Evolutionary conservation across 2,797 vertebrate genomes (phyloP).

Genomic region (Onychomys arenicola): DNA sequence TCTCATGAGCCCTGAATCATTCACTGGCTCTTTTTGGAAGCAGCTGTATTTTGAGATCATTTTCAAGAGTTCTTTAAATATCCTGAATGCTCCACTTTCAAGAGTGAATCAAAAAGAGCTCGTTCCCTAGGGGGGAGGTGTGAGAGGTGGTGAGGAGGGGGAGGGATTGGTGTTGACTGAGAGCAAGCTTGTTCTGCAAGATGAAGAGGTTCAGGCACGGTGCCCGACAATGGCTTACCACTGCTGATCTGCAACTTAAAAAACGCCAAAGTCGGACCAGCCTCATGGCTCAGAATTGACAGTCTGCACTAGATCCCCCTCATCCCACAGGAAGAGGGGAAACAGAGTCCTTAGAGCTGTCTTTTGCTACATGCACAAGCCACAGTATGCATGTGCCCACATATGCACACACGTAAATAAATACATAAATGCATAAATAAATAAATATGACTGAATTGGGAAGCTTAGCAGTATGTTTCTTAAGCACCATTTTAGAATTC

Average conservation of each 20-base stretch:
- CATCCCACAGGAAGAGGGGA: background rate
- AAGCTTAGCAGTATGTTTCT: background rate
- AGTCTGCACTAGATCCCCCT: background rate
- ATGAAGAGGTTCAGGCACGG: background rate
- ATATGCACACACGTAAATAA: background rate
- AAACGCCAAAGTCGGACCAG: background rate
- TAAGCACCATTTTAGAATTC: background rate
- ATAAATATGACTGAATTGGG: background rate
- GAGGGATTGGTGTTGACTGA: background rate
- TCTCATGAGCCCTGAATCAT: constrained; percentile 28
- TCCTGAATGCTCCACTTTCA: constrained; percentile 48
- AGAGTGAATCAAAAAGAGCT: constrained; percentile 37
- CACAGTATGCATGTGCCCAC: background rate
- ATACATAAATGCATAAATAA: background rate
- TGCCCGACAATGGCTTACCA: background rate
- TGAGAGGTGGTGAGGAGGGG: too few relatives aligned
- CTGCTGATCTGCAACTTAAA: background rate
- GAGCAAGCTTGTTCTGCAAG: constrained; percentile 11
- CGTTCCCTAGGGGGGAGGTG: background rate
- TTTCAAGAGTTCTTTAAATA: constrained; percentile 55
- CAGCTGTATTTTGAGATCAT: constrained; percentile 47
- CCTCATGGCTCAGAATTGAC: background rate
- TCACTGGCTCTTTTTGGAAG: constrained; percentile 43
- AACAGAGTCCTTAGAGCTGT: background rate
- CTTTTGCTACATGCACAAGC: too few relatives aligned